These are phyloP conservation scores for Brachyistius frenatus DNA, from an alignment of 2,113 vertebrate species.

Conservation along the genomic window DNA sequence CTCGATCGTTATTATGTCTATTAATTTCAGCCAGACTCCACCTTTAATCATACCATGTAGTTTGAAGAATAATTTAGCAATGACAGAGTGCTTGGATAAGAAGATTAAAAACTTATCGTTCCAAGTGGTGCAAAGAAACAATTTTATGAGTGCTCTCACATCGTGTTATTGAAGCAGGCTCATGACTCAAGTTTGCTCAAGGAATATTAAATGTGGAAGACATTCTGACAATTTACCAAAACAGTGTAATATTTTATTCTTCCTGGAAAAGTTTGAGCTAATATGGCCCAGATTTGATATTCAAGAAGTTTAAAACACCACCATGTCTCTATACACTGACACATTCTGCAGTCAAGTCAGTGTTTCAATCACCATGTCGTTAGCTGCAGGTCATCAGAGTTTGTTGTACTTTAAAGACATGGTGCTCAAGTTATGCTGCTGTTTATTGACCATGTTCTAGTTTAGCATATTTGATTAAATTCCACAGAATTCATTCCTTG, in stretches of 20 bases:
- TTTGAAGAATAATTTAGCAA: slow-evolving; percentile 6
- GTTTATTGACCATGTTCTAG: background rate
- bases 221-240: background rate
- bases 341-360: background rate
- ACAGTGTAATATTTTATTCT: background rate
- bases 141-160: slow-evolving; percentile 25
- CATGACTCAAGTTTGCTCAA: background rate
- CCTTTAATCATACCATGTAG: slow-evolving; percentile 11
- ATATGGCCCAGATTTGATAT: background rate
- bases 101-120: background rate
- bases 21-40: slow-evolving; percentile 30
- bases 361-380: too few relatives aligned
- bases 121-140: slow-evolving; percentile 13
- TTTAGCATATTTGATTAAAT: background rate
- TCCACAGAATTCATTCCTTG: background rate
- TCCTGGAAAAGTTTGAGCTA: background rate
- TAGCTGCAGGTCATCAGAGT: background rate
- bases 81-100: slow-evolving; percentile 32
- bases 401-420: background rate
- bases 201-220: slow-evolving; percentile 20
- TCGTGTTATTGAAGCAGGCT: slow-evolving; percentile 24
- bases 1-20: slow-evolving; percentile 26
- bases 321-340: background rate
- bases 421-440: background rate
- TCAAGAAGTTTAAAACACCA: background rate